Base-by-base conservation (phyloP, 2,888 invertebrate genomes). In the Rhabditoides inermis region DNA sequence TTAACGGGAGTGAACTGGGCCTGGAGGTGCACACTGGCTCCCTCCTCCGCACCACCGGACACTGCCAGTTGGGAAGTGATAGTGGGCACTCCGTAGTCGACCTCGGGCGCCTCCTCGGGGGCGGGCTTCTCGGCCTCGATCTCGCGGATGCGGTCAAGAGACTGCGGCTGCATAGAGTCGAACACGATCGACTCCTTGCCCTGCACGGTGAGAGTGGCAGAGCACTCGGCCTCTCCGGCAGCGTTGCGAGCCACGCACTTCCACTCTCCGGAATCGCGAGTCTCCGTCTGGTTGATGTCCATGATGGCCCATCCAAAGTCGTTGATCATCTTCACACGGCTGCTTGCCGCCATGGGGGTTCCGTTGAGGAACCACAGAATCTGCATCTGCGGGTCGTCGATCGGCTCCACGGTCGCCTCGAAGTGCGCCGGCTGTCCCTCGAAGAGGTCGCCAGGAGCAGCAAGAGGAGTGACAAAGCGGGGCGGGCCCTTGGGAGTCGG, bases 251-350 rank as follows among this genome's bases (percentile, higher is more conserved):
- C 92, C 47, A 88, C 84, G 77, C 91, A 91, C 28, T 88, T 84
- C 76, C 91, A 92, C 78, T 90, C 90, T 20, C 92, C 92, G 47
- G 87, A 84, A 77, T 92, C 92, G 66, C 91, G 83, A 1, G 86
- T 84, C 44, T 75, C 75, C 2, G 65, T 62, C 41, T 68, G 64
- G 30, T 51, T 87, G 51, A 95, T 82, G 77, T 94, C 92, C 70
- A 98, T 82, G 4, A 90, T 90, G 4, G 94, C 88, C 72, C 90
- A 92, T 46, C 73, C 92, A 76, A 92, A 94, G 76, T 92, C 92
- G 76, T 90, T 89, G 51, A 90, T 84, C 81, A 89, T 79, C 77
- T 90, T 91, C n/a, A 92, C 90, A 55, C 95, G 84, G 10, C 90
- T 90, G 7, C 90, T 66, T 6, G 69, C 69, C 6, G 88, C 87